Conservation (phyloP, 2,797 vertebrate species). For the Xiphophorus birchmanni region DNA sequence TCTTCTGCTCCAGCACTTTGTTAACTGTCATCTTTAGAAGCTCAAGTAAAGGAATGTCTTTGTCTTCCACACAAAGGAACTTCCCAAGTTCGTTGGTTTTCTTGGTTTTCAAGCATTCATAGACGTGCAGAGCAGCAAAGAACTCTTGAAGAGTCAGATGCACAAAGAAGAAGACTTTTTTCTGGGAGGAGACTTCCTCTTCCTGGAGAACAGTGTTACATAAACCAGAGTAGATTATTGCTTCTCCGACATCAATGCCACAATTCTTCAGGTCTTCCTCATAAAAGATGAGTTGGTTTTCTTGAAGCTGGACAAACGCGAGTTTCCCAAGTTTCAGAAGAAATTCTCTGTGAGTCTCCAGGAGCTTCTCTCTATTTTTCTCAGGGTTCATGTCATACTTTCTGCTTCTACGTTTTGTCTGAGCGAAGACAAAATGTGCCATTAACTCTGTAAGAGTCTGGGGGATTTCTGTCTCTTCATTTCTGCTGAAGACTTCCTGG, state of each 20-base stretch:
- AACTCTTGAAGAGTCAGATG: conserved; percentile 70
- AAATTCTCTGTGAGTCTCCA: conserved; percentile 36
- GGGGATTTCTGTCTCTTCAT: not conserved
- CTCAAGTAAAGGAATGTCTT: conserved; percentile 29
- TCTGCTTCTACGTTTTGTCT: conserved; percentile 33
- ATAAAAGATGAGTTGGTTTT: conserved; percentile 63
- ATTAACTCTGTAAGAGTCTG: conserved; percentile 68
- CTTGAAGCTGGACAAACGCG: conserved; percentile 57
- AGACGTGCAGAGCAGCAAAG: conserved; percentile 57
- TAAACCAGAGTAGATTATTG: conserved; percentile 42
- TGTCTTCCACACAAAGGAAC: conserved; percentile 32
- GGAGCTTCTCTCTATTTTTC: not conserved
- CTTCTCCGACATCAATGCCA: conserved; percentile 40
- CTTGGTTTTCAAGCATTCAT: conserved; percentile 46
- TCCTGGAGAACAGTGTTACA: conserved; percentile 17
- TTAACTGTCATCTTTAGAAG: conserved; percentile 54
- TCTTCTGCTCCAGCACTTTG: conserved; percentile 48
- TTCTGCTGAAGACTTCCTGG: conserved; percentile 34
- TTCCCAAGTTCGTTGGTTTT: not conserved
- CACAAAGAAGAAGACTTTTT: conserved; percentile 56
- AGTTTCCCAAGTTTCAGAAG: conserved; percentile 63
- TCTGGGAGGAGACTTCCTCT: conserved; percentile 37
- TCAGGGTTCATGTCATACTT: conserved; percentile 25
- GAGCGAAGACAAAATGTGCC: conserved; percentile 33
- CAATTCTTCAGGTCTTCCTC: conserved; percentile 55